Evolutionary conservation across 2,888 invertebrate species (phyloP).

Genomic region (Athetis lepigone): DNA sequence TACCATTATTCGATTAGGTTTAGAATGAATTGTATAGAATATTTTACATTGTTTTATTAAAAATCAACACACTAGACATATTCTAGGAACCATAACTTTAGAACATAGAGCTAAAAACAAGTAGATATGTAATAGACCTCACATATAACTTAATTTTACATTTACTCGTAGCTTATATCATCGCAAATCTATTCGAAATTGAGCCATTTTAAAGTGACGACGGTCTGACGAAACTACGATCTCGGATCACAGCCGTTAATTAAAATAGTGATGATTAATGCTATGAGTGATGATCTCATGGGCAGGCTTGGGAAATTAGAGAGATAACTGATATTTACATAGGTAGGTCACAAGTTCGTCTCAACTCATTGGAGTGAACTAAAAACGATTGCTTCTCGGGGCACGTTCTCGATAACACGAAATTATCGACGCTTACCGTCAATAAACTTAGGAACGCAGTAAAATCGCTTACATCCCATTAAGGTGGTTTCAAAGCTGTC

Average conservation of each 20-base stretch:
- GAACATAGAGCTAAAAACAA: too few species aligned
- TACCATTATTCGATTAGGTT: too few species aligned
- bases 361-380: constrained; percentile 1
- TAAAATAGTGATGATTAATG: constrained; percentile 3
- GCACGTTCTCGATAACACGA: constrained; percentile 47
- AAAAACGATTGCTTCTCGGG: constrained; percentile 14
- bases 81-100: too few species aligned
- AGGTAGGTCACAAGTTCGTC: background rate
- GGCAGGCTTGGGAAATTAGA: background rate
- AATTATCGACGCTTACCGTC: constrained; percentile 64
- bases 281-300: background rate
- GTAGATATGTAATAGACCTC: too few species aligned
- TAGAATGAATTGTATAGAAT: too few species aligned
- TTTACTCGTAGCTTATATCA: too few species aligned
- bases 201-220: too few species aligned
- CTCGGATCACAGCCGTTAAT: background rate
- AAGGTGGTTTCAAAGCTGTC: constrained; percentile 36
- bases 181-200: too few species aligned
- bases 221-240: too few species aligned
- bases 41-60: too few species aligned
- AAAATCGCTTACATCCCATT: constrained; percentile 46
- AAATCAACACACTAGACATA: too few species aligned
- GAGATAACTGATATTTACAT: background rate
- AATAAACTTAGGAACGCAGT: constrained; percentile 64
- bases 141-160: too few species aligned